Evolutionary conservation across 2,888 invertebrate genomes (phyloP).

Genomic region (Prenolepis imparis): DNA sequence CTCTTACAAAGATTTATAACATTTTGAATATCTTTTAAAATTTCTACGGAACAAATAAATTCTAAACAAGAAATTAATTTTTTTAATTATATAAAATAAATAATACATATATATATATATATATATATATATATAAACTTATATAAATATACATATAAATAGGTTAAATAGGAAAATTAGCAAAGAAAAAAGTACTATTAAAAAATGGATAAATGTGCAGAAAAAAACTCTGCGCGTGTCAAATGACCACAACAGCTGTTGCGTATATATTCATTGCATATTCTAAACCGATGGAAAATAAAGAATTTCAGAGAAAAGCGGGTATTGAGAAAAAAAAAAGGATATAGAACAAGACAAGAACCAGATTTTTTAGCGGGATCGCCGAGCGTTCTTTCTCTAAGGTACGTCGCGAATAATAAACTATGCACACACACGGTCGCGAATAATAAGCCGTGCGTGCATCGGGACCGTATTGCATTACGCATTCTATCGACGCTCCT

Average conservation of each 20-base stretch:
- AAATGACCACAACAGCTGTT: conserved; percentile 29
- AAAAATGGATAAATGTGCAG: too few relatives aligned
- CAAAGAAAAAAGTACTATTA: too few relatives aligned
- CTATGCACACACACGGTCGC: conserved; percentile 47
- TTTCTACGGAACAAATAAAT: not conserved
- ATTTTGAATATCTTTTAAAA: not conserved
- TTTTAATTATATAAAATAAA: not conserved
- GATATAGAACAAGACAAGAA: conserved; percentile 15
- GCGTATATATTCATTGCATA: conserved; percentile 13
- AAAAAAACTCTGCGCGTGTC: not conserved
- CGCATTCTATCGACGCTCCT: conserved; percentile 68
- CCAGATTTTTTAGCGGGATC: conserved; percentile 21
- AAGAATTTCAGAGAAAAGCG: conserved; percentile 39
- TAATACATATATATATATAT: not conserved
- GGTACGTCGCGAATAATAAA: conserved; percentile 59
- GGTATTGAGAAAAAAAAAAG: conserved; percentile 29
- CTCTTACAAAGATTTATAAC: not conserved
- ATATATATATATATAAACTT: not conserved
- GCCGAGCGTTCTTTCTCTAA: not conserved
- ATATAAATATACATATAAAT: not conserved
- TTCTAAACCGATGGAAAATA: conserved; percentile 27
- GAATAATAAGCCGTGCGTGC: conserved; percentile 44
- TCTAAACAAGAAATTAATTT: not conserved
- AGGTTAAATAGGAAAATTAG: not conserved
- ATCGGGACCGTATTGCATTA: conserved; percentile 60